Evolutionary conservation across 2,797 vertebrate species (phyloP).

Genomic region (Myotis findleyi): DNA sequence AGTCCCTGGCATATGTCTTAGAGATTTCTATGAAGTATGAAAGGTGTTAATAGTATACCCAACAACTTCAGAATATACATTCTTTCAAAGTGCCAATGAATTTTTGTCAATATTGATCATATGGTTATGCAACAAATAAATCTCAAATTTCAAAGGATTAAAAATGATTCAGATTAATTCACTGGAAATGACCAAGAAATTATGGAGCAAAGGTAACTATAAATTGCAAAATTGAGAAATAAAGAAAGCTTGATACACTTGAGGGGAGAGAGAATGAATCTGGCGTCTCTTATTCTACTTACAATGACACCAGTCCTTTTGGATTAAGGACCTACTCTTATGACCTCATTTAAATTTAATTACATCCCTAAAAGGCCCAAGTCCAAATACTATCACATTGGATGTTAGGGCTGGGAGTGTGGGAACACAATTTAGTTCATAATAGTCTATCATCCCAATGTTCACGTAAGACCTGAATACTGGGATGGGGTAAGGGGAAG

Average conservation of each 20-base stretch:
- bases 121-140: background rate
- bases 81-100: background rate
- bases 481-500: too few species aligned
- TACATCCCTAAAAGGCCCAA: background rate
- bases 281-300: background rate
- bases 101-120: background rate
- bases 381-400: too few species aligned
- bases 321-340: background rate
- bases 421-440: too few species aligned
- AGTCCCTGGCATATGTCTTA: too few species aligned
- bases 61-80: background rate
- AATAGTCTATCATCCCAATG: too few species aligned
- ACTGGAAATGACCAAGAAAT: background rate
- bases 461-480: too few species aligned
- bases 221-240: background rate
- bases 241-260: background rate
- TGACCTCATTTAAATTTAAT: background rate
- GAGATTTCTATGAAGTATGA: too few species aligned
- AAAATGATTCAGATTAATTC: background rate
- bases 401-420: too few species aligned
- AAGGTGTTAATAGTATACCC: background rate
- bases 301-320: background rate
- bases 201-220: background rate
- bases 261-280: background rate
- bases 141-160: background rate